Base-by-base conservation (phyloP, 2,113 vertebrate species). In the Perognathus longimembris region DNA sequence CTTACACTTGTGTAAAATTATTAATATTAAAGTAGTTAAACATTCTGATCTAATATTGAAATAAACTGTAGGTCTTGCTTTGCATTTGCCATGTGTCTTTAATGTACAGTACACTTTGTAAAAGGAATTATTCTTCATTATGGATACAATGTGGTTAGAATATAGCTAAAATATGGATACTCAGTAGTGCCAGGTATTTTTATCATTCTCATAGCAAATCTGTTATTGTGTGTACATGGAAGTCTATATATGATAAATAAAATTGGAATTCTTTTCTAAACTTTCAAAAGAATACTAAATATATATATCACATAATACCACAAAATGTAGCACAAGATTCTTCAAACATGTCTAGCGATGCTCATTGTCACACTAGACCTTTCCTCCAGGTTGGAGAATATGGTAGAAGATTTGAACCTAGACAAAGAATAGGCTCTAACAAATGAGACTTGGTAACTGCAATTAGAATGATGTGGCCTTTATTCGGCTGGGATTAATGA, bases 381-480 rank as follows among this genome's bases (percentile, higher is more conserved):
- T 89, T 94, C 59, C 63, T 88, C 54, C 74, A 91, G 73, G 45
- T 73, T 36, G 90, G 42, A 38, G 26, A 73, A 61, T 83, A 74
- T n/a, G 70, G 28, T 80, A 78, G 45, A 86, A 90, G 91, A 32
- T 92, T 94, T 18, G 2, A 81, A 93, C 84, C 76, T 12, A 78
- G 28, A 89, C 94, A 88, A 77, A 2, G 38, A 88, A 64, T 59
- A 40, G 57, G 81, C 3, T 9, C 6, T 20, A 80, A 38, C 9
- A 77, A 84, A 85, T 61, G 40, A 95, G 85, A 80, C 59, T 77
- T 36, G 40, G 42, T 32, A 50, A 77, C 67, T 40, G 1, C 90
- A 95, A 97, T 97, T 95, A 94, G 79, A 96, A 79, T 73, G 77
- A 74, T 3, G 34, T 79, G 38, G 50, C 26, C 67, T 95, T 84